Conservation (phyloP, 1,140 invertebrate species). For the Heliothis virescens region DNA sequence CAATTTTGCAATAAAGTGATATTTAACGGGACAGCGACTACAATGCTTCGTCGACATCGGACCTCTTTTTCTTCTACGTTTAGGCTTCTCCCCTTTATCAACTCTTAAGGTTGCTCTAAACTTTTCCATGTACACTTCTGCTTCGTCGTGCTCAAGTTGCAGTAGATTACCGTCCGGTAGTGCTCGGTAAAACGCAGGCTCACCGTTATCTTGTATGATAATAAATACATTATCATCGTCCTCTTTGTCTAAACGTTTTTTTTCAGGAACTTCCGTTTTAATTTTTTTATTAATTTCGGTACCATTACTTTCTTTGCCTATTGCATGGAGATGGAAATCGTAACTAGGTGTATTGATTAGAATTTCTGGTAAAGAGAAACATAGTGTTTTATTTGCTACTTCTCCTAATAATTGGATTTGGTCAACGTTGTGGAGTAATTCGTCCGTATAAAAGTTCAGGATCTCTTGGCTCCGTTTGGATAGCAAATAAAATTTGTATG, state of each 20-base stretch:
- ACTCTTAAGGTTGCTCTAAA: conserved; percentile 12
- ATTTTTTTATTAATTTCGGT: conserved; percentile 40
- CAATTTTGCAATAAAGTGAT: conserved; percentile 76
- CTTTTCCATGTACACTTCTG: conserved; percentile 48
- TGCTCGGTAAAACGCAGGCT: conserved; percentile 58
- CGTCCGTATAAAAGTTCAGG: conserved; percentile 66
- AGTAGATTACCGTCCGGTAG: conserved; percentile 53
- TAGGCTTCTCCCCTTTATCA: conserved; percentile 38
- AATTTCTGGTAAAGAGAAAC: conserved; percentile 65
- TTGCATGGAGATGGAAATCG: conserved; percentile 61
- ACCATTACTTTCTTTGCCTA: conserved; percentile 41
- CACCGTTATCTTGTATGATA: conserved; percentile 62
- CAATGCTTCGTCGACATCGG: conserved; percentile 73
- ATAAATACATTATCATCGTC: conserved; percentile 65
- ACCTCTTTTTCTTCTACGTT: conserved; percentile 64
- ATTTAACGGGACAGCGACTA: conserved; percentile 72
- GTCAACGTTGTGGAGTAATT: conserved; percentile 63
- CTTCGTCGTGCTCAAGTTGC: conserved; percentile 48
- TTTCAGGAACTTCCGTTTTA: conserved; percentile 9
- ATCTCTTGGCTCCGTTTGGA: conserved; percentile 66
- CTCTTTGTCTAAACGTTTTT: conserved; percentile 13
- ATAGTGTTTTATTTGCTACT: conserved; percentile 59
- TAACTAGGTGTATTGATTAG: conserved; percentile 49
- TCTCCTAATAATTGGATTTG: conserved; percentile 56
- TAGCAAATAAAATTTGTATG: conserved; percentile 74